These are phyloP conservation scores for Rhipidura dahli DNA, from an alignment of 2,113 vertebrate genomes.

Conservation along the genomic window DNA sequence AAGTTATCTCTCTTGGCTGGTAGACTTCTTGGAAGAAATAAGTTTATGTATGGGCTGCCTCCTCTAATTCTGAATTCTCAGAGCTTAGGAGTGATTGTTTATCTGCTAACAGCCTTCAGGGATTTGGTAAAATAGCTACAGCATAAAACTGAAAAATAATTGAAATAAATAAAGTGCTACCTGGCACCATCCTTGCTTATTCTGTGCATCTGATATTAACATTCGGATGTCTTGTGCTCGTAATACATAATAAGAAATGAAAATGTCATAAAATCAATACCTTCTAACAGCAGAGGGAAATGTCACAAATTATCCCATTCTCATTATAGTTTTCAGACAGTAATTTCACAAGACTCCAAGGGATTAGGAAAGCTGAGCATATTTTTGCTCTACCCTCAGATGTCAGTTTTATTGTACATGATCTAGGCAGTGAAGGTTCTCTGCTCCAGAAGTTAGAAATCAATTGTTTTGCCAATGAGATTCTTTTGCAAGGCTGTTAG, in stretches of 20 bases:
- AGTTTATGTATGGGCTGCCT: slow-evolving; percentile 5
- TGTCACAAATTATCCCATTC: slow-evolving; percentile 67
- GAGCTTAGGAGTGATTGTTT: slow-evolving; percentile 22
- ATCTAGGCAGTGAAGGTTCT: slow-evolving; percentile 18
- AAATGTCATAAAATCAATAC: slow-evolving; percentile 69
- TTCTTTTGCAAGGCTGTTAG: background rate
- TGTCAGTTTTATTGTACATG: slow-evolving; percentile 54
- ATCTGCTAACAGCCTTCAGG: slow-evolving; percentile 39
- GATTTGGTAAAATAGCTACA: slow-evolving; percentile 42
- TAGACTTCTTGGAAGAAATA: background rate
- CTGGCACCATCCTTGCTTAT: slow-evolving; percentile 44
- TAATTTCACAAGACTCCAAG: slow-evolving; percentile 59
- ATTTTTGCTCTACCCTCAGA: slow-evolving; percentile 30
- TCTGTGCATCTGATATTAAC: slow-evolving; percentile 46
- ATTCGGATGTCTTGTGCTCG: slow-evolving; percentile 26
- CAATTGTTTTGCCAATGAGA: slow-evolving; percentile 40
- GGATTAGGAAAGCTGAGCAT: slow-evolving; percentile 31
- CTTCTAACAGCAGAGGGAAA: slow-evolving; percentile 60
- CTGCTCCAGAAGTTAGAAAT: slow-evolving; percentile 29
- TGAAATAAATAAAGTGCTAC: slow-evolving; percentile 63
- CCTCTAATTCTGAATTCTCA: slow-evolving; percentile 26
- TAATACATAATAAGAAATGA: slow-evolving; percentile 52
- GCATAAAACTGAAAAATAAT: slow-evolving; percentile 61
- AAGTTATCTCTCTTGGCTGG: background rate
- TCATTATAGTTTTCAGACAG: slow-evolving; percentile 64